Percentiles rank a stretch among this genome's conserved stretches.
phyloP scores from a whole-genome alignment of 2,113 vertebrate genomes.

The Dendropsophus ebraccatus region DNA sequence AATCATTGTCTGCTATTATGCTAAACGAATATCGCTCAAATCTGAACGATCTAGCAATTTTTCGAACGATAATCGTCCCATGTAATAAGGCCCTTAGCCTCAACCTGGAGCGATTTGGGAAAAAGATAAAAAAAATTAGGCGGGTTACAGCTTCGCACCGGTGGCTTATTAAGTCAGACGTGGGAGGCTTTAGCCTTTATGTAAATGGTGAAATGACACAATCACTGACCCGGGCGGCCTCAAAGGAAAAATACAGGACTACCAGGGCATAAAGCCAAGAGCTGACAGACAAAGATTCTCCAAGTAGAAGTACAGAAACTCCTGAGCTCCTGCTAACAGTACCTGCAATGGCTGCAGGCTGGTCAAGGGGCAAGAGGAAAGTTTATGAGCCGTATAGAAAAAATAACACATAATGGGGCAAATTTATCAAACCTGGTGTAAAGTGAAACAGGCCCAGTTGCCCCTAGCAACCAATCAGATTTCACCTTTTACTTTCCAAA shows the following conservation, averaged over 20 bases:
- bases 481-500: no score
- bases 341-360: neutral
- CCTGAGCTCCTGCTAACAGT: neutral
- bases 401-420: no score
- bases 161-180: neutral
- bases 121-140: neutral
- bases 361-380: neutral
- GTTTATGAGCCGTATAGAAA: no score
- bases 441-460: no score
- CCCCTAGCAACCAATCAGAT: no score
- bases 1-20: no score
- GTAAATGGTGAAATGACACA: neutral
- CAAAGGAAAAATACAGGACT: neutral
- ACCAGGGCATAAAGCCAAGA: neutral
- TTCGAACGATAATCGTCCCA: no score
- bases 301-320: neutral
- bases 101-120: no score
- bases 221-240: neutral
- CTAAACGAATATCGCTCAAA: no score
- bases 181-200: neutral
- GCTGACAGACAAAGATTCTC: neutral
- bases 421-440: no score
- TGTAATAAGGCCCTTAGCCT: no score
- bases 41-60: no score
- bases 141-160: neutral